Percentiles rank a stretch among this genome's conserved stretches.
Evolutionary conservation across 2,888 invertebrate genomes (phyloP).

Genomic region (Pristionchus japonicus): DNA sequence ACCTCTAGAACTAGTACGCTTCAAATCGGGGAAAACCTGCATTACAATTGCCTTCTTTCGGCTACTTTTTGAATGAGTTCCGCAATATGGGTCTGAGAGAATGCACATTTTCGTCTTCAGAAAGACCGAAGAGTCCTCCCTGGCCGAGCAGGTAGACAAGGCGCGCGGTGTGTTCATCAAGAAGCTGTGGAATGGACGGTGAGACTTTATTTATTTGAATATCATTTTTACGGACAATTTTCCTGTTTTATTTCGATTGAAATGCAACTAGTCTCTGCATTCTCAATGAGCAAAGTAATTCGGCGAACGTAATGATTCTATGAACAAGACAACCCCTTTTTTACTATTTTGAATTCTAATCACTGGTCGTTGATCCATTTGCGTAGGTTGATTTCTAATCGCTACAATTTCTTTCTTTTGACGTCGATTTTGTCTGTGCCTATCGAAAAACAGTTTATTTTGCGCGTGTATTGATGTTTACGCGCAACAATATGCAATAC

Average conservation of each 20-base stretch:
- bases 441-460: not conserved
- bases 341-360: not conserved
- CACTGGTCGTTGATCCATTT: not conserved
- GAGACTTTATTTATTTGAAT: not conserved
- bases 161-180: conserved; percentile 54
- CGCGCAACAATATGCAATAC: not conserved
- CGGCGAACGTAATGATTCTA: not conserved
- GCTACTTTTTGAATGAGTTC: not conserved
- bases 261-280: too few relatives aligned
- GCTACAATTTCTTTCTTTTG: not conserved
- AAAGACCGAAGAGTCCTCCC: conserved; percentile 48
- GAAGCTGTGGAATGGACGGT: conserved; percentile 66
- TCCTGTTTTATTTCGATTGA: too few relatives aligned
- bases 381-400: not conserved
- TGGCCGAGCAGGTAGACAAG: conserved; percentile 50
- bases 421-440: not conserved
- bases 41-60: too few relatives aligned
- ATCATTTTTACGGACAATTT: too few relatives aligned
- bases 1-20: too few relatives aligned
- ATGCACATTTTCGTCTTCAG: too few relatives aligned
- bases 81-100: too few relatives aligned
- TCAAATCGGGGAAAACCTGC: too few relatives aligned
- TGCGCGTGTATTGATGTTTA: not conserved
- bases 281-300: too few relatives aligned
- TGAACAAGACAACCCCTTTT: not conserved